Evolutionary conservation across 2,113 vertebrate species (phyloP).

Genomic region (Uria aalge): DNA sequence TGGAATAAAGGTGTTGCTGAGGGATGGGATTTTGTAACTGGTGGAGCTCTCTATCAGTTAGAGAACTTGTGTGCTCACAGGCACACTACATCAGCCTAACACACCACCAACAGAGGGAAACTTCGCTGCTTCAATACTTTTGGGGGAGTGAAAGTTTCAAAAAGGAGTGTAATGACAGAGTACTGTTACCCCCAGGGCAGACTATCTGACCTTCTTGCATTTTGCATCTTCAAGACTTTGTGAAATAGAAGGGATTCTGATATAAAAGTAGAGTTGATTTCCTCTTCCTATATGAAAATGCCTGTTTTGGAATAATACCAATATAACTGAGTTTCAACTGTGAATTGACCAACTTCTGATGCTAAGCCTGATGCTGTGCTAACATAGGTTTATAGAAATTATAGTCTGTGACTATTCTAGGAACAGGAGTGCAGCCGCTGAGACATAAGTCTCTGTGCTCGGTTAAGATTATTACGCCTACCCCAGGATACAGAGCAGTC

Average conservation of each 20-base stretch:
- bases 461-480: not conserved
- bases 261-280: not conserved
- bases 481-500: not conserved
- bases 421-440: not conserved
- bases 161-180: not conserved
- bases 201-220: not conserved
- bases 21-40: not conserved
- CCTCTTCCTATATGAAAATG: not conserved
- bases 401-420: not conserved
- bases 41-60: not conserved
- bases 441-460: not conserved
- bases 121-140: not conserved
- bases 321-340: not conserved
- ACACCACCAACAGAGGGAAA: not conserved
- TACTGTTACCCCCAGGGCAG: not conserved
- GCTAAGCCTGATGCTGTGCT: not conserved
- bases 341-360: not conserved
- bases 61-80: rapidly evolving
- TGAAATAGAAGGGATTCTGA: not conserved
- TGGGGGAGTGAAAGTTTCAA: not conserved
- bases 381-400: not conserved
- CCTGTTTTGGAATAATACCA: not conserved
- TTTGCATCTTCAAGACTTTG: not conserved
- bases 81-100: not conserved
- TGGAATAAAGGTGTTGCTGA: not conserved